These are phyloP conservation scores for Hylaeus volcanicus DNA, from an alignment of 1,140 invertebrate species.

Conservation along the genomic window DNA sequence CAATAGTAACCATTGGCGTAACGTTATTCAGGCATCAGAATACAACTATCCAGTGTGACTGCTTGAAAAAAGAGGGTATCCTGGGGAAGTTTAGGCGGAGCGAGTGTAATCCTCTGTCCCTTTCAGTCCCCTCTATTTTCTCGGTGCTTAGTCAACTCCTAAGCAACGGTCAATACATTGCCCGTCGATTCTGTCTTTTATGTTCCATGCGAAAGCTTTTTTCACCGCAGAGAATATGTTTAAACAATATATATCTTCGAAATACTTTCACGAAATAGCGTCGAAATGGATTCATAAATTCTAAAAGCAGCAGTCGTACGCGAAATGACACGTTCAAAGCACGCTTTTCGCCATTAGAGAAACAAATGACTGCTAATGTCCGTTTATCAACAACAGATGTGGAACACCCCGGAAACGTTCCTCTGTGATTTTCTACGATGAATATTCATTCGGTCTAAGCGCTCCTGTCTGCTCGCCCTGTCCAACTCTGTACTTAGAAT, in stretches of 20 bases:
- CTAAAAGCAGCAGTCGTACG: constrained; percentile 29
- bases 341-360: constrained; percentile 52
- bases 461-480: constrained; percentile 44
- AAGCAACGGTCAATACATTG: too few species aligned
- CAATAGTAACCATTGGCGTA: too few species aligned
- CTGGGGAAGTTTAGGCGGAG: too few species aligned
- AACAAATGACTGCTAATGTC: constrained; percentile 59
- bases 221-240: too few species aligned
- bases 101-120: too few species aligned
- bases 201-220: too few species aligned
- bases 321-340: constrained; percentile 42
- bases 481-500: constrained; percentile 68
- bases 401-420: constrained; percentile 67
- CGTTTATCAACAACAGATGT: constrained; percentile 63
- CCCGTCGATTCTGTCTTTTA: too few species aligned
- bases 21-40: too few species aligned
- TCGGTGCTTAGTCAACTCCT: too few species aligned
- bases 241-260: neutral
- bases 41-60: too few species aligned
- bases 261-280: neutral
- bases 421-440: constrained; percentile 69
- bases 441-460: constrained; percentile 71
- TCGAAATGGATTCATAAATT: constrained; percentile 36
- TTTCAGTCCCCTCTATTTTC: too few species aligned
- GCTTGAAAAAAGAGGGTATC: too few species aligned